A percentile compares a stretch with the other conserved stretches of the same genome.
Conservation (phyloP, 1,140 invertebrate species). For the Proctacanthus coquilletti region DNA sequence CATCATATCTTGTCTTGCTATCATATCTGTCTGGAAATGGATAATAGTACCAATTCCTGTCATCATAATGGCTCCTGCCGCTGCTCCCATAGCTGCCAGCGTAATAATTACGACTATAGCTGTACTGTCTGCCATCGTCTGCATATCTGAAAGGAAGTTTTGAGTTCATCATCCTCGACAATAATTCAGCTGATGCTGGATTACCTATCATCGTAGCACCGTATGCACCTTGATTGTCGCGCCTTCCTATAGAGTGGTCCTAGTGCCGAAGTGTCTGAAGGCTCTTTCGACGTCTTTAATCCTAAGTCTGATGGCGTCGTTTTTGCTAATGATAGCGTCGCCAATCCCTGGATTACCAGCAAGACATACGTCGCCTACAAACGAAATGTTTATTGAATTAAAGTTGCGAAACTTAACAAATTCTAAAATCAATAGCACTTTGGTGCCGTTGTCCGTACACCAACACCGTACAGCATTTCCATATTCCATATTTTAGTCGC, state of each 20-base stretch:
- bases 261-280: no score
- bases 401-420: no score
- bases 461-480: no score
- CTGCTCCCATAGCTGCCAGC: neutral
- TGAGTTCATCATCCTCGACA: neutral
- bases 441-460: no score
- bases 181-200: neutral
- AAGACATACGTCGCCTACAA: no score
- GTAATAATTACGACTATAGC: conserved; percentile 7
- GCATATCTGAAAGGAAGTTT: conserved; percentile 5
- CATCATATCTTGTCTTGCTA: neutral
- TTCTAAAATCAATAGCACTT: no score
- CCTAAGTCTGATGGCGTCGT: neutral
- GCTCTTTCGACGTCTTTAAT: neutral
- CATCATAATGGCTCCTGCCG: conserved; percentile 10
- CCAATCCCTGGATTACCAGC: no score
- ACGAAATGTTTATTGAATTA: no score
- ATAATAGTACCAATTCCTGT: conserved; percentile 19
- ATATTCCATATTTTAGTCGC: no score
- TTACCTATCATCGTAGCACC: conserved; percentile 25
- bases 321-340: no score
- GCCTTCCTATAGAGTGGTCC: conserved; percentile 14
- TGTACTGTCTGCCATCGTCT: conserved; percentile 15
- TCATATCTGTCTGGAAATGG: conserved; percentile 10
- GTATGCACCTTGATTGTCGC: conserved; percentile 22